Evolutionary conservation across 2,888 invertebrate species (phyloP), one percentile per base, ranked within the genome.

Genomic region (Gibbula magus): DNA sequence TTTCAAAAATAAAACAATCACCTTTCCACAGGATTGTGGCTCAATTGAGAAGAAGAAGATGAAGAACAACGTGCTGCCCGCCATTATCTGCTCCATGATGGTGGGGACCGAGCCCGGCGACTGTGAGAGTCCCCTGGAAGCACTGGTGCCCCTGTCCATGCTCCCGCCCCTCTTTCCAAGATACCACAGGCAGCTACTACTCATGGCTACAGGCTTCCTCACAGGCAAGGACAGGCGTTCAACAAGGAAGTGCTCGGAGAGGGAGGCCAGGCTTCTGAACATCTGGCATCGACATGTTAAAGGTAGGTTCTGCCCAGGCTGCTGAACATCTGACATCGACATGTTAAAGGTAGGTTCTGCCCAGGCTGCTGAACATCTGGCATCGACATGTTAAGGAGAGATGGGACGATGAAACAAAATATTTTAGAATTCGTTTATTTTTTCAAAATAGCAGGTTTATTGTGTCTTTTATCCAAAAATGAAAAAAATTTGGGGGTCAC

Each of bases 71-170:
- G 1, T 45, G 13, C 45, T 45, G 13, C 45, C 45, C 45, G 45
- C 45, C 5, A 45, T 45, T 45, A 45, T 45, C 10, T 10, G 45
- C 1, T 45, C 45, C 45, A 45, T 10, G 5, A 1, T 4, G 45
- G 10, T 45, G 45, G 45, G 10, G 45, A 45, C 45, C 5, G 16
- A n/a, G 35, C 29, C 70, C 3, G 39, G 18, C 39, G 70, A 35
- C 35, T 10, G 32, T 32, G 56, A 25, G 13, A 77, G 78, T n/a
- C 74, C 77, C 7, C 20, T 25, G 8, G 20, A 61, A n/a, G 81
- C 79, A 0, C 39, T 83, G 61, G 77, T 83, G 20, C 83, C 84
- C 35, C 75, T 84, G 35, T 20, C 77, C 8, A 20, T 83, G 13
- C 61, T 84, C 35, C 22, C 25, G 13, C 81, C 78, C 25, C 74